Conservation (phyloP, 2,888 invertebrate species). For the Aleiodes alternator region DNA sequence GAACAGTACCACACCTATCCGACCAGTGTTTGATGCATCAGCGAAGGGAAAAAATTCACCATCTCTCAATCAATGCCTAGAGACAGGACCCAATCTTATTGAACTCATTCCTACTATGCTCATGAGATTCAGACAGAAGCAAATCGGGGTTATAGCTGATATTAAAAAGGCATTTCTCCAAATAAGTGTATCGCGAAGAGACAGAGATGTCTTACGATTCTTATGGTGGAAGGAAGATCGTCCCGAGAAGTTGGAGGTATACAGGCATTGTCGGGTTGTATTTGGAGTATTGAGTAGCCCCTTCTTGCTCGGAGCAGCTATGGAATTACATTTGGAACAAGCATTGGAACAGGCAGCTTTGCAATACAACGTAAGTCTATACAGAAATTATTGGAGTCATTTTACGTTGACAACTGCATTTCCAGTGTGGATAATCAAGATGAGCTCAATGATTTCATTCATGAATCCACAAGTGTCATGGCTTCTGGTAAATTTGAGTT, state of each 20-base stretch:
- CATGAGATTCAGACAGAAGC: no score
- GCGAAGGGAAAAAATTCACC: slow-evolving; percentile 53
- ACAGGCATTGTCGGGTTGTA: slow-evolving; percentile 21
- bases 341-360: slow-evolving; percentile 27
- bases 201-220: slow-evolving; percentile 25
- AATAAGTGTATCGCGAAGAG: slow-evolving; percentile 16
- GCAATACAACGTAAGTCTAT: slow-evolving; percentile 33
- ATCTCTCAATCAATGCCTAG: slow-evolving; percentile 60
- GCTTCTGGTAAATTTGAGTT: slow-evolving; percentile 51
- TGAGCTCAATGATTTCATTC: slow-evolving; percentile 44
- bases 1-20: not conserved
- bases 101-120: slow-evolving; percentile 55
- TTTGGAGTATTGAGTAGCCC: slow-evolving; percentile 50
- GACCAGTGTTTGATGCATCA: slow-evolving; percentile 54
- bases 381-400: slow-evolving; percentile 33
- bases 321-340: slow-evolving; percentile 56
- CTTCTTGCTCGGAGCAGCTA: slow-evolving; percentile 58
- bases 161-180: slow-evolving; percentile 40
- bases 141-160: slow-evolving; percentile 7
- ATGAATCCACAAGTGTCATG: slow-evolving; percentile 48
- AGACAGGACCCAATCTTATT: slow-evolving; percentile 57
- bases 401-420: slow-evolving; percentile 32
- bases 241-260: slow-evolving; percentile 4
- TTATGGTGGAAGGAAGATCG: slow-evolving; percentile 41
- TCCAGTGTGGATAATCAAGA: slow-evolving; percentile 27